Base-by-base conservation (phyloP, 2,113 vertebrate genomes). In the Phylloscopus trochiloides region DNA sequence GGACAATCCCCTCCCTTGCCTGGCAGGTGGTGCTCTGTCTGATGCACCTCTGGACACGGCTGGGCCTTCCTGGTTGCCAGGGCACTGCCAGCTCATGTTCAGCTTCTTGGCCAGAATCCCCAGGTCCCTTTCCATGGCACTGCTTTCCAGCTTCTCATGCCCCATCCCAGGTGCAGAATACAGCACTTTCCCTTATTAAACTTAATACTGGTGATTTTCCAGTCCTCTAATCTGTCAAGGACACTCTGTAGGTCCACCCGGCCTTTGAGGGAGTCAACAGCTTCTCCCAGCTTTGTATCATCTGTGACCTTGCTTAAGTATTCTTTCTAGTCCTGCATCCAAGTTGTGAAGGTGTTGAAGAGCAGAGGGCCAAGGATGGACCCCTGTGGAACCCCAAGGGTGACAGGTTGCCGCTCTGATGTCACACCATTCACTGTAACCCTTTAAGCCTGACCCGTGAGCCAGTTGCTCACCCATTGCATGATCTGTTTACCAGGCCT, bases 21-120 rank as follows among this genome's bases (percentile, higher is more conserved):
- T 3, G 3, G 22, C 34, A 40, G 29, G 4, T 0, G 0, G 4
- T 85, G 34, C 12, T 57, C 10, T 48, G 10, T 4, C 19, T 48
- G 59, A 50, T 57, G 13, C 16, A 7, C 16, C 4, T 7, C 34
- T 10, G 34, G 19, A 74, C 15, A 24, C 0, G 0, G 5, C 2
- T 57, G 59, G 3, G 3, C 12, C 5, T 8, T 19, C 19, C 19
- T 55, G 34, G 16, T 34, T 40, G 24, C 24, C 34, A 40, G 50
- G 18, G 12, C 22, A 29, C 50, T 55, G 8, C 40, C 55, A 22
- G 29, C 15, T 85, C 42, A 2, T n/a, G 2, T 28, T n/a, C 18
- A 40, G 10, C 12, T 40, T 84, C 6, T 28, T 0, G 0, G 63
- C 29, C n/a, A 55, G 7, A 10, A 55, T 17, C 9, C n/a, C 15